Evolutionary conservation across 2,888 invertebrate genomes (phyloP).

Genomic region (Deroplatys truncata): DNA sequence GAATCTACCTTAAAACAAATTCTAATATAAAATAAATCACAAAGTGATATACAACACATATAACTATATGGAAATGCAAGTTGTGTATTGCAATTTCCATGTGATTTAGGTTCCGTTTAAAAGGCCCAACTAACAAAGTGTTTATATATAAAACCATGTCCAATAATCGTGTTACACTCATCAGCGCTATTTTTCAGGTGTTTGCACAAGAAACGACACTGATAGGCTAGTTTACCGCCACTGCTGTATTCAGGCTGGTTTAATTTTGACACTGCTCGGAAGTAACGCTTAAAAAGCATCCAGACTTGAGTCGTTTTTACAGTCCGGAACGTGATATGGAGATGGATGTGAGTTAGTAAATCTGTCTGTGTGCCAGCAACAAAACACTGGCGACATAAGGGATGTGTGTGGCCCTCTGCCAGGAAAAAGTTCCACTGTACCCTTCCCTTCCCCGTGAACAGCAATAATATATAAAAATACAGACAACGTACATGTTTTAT

Average conservation of each 20-base stretch:
- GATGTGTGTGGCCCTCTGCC: background rate
- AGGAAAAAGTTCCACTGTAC: background rate
- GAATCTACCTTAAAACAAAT: no score
- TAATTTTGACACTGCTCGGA: background rate
- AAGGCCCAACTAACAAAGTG: no score
- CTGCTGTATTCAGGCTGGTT: background rate
- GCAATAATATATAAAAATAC: constrained; percentile 9
- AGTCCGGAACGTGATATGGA: background rate
- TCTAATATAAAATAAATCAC: no score
- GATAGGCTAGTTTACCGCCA: no score
- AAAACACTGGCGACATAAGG: background rate
- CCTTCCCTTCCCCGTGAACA: background rate
- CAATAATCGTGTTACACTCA: no score
- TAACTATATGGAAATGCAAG: no score
- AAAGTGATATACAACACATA: no score
- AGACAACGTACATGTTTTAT: constrained; percentile 5
- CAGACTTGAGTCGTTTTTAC: background rate
- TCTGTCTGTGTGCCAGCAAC: background rate
- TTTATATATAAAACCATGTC: no score
- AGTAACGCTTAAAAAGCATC: background rate
- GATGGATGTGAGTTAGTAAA: background rate
- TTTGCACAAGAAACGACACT: background rate
- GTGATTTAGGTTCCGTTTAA: no score
- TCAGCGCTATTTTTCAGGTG: background rate
- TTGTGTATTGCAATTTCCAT: no score